These are phyloP conservation scores for Pipa parva DNA, from an alignment of 2,113 vertebrate genomes.

Conservation along the genomic window DNA sequence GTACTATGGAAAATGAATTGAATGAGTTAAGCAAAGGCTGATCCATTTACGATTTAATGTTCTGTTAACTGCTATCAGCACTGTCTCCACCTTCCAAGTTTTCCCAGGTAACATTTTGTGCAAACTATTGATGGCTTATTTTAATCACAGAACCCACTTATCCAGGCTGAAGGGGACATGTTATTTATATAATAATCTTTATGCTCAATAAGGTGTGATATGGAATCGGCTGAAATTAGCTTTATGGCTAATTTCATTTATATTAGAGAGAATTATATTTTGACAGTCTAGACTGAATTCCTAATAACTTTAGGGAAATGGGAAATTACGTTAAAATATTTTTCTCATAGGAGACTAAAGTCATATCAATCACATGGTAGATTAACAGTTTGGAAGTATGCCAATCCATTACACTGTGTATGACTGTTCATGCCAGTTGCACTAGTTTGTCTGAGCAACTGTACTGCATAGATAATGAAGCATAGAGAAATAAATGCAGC, in stretches of 20 bases:
- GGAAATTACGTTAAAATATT: slow-evolving; percentile 48
- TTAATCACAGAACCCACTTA: slow-evolving; percentile 9
- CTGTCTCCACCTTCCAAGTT: too few species aligned
- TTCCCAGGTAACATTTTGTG: background rate
- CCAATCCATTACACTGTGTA: slow-evolving; percentile 49
- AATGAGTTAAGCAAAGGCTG: too few species aligned
- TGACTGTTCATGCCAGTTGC: slow-evolving; percentile 59
- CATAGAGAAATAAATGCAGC: slow-evolving; percentile 55
- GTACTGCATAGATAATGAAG: slow-evolving; percentile 59
- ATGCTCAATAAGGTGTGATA: background rate
- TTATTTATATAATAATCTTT: background rate
- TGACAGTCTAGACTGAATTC: slow-evolving; percentile 49
- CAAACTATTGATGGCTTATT: background rate
- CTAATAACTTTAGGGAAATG: slow-evolving; percentile 54
- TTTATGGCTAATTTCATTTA: slow-evolving; percentile 55
- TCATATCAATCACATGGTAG: slow-evolving; percentile 50
- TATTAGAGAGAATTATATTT: slow-evolving; percentile 49
- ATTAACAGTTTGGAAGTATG: slow-evolving; percentile 52
- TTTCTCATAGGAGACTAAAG: slow-evolving; percentile 47
- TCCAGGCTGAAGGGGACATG: background rate
- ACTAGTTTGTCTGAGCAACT: slow-evolving; percentile 53
- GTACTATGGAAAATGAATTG: too few species aligned
- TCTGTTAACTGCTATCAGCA: too few species aligned
- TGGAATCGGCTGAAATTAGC: slow-evolving; percentile 45
- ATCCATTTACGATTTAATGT: too few species aligned